Base-by-base conservation (phyloP, 2,888 invertebrate genomes). In the Dolomedes plantarius region DNA sequence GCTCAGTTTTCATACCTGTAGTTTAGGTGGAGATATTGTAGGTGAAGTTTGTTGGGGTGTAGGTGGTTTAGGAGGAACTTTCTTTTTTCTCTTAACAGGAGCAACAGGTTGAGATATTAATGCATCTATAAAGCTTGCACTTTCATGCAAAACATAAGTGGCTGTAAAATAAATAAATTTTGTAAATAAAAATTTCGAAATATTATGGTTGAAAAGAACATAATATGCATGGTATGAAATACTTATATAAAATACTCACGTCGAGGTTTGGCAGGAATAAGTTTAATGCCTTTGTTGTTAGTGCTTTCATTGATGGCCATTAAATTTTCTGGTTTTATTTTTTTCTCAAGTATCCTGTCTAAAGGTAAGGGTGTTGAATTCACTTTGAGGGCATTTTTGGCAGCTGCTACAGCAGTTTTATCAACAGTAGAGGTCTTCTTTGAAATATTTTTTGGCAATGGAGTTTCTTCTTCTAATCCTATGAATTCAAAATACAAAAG, bases 71-170 rank as follows among this genome's bases (percentile, higher is more conserved):
- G 72, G 71, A 19, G 28, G 28, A 9, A 6, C 16, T 7, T 89
- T 89, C 65, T 90, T 89, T 50, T 89, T 89, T 46, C 31, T 75
- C 16, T 86, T 88, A 56, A 74, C 78, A 23, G 86, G 77, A n/a
- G 86, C 78, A 13, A 94, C 94, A 7, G 96, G 95, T 0, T 94
- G 94, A 0, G 95, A 95, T 89, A 94, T 94, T 41, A 98, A 92
- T 0, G 97, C 97, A 91, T 97, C 97, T 95, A 97, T 97, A 91
- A 98, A 98, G 92, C 97, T 95, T 90, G 96, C 96, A 90, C 97
- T 97, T 91, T 98, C 98, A 91, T 96, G 95, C 69, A 98, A 92
- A 89, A 89, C 62, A 41, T 89, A 89, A 6, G 88, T 62, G 27
- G 89, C 89, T 89, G 39, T 0, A 78, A 80, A 27, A 75, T 68